Percentiles rank a stretch among this genome's conserved stretches.
Evolutionary conservation across 2,113 vertebrate species (phyloP).

Genomic region (Coturnix japonica): DNA sequence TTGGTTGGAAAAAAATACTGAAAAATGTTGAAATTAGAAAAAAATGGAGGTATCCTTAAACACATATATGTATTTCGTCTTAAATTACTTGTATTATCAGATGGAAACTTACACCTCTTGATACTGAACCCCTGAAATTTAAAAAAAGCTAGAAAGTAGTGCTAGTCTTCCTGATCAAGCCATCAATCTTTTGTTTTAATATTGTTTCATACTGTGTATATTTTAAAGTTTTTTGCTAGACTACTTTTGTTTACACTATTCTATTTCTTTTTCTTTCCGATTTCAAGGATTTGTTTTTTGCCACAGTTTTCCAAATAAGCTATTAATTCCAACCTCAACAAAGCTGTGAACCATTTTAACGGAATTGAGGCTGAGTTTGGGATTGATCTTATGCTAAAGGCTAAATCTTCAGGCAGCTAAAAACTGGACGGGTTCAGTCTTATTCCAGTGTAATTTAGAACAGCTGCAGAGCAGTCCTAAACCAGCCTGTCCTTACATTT

Average conservation of each 20-base stretch:
- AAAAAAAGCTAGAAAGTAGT: background rate
- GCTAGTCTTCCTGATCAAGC: background rate
- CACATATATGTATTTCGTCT: background rate
- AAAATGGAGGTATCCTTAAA: background rate
- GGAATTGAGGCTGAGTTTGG: background rate
- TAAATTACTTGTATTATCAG: conserved; percentile 15
- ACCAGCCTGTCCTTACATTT: conserved; percentile 13
- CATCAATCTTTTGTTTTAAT: background rate
- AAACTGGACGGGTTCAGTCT: background rate
- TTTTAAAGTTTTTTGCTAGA: background rate
- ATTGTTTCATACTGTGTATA: background rate
- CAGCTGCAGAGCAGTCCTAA: conserved; percentile 45
- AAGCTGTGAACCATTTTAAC: background rate
- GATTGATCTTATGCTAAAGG: background rate
- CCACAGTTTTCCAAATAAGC: background rate
- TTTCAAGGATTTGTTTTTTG: background rate
- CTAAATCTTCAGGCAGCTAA: background rate
- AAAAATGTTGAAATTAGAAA: background rate
- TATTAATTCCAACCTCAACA: background rate
- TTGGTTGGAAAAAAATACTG: background rate
- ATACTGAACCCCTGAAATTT: background rate
- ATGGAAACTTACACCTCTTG: conserved; percentile 10
- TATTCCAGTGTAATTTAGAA: conserved; percentile 40
- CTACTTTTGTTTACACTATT: background rate
- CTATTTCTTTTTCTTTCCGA: background rate